Percentiles rank a stretch among this genome's conserved stretches.
Conservation (phyloP, 2,888 invertebrate species). For the Calliphora vomitoria region DNA sequence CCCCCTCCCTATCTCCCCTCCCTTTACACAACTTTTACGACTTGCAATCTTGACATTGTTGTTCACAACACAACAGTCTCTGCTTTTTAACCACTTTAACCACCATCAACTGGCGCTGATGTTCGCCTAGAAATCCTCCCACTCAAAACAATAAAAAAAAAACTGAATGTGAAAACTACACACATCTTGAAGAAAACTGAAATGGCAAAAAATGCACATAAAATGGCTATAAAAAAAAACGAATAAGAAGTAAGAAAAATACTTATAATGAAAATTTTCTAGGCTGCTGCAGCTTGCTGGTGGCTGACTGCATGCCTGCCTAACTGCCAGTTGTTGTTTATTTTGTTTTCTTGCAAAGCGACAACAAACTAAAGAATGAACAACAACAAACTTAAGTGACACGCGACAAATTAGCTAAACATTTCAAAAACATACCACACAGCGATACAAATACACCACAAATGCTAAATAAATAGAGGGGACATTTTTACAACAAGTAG, state of each 20-base stretch:
- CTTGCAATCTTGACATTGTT: slow-evolving; percentile 32
- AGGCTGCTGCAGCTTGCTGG: slow-evolving; percentile 23
- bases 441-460: not conserved
- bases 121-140: slow-evolving; percentile 41
- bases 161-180: slow-evolving; percentile 24
- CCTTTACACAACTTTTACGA: no score
- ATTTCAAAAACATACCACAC: slow-evolving; percentile 45
- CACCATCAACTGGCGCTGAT: slow-evolving; percentile 31
- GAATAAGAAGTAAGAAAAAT: not conserved
- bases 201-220: slow-evolving; percentile 37
- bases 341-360: slow-evolving; percentile 23
- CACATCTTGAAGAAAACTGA: slow-evolving; percentile 44
- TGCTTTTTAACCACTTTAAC: slow-evolving; percentile 42
- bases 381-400: slow-evolving; percentile 70
- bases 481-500: not conserved
- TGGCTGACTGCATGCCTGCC: not conserved
- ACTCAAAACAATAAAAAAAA: slow-evolving; percentile 39
- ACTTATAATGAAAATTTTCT: not conserved
- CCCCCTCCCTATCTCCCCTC: no score
- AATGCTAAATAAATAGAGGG: not conserved
- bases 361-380: slow-evolving; percentile 55
- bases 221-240: slow-evolving; percentile 40
- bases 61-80: not conserved
- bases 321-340: slow-evolving; percentile 11
- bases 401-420: slow-evolving; percentile 73